Conservation (phyloP, 53 echinoderm and acorn worm species). For the Henricia sp. region DNA sequence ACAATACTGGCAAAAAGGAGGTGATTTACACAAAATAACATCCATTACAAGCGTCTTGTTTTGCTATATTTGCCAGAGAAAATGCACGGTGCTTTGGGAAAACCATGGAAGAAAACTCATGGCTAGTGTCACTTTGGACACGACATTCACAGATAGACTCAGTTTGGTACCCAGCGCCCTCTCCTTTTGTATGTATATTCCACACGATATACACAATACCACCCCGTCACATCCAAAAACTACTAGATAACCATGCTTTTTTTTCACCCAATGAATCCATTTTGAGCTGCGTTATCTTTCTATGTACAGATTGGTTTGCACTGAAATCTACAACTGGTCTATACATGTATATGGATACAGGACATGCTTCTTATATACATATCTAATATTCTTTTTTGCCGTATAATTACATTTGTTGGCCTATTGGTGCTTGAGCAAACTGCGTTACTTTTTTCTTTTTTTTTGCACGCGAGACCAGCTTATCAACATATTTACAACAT, state of each 20-base stretch:
- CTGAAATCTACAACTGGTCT: conserved; percentile 37
- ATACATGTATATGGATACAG: neutral
- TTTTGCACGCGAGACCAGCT: conserved; percentile 39
- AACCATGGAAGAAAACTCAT: too few relatives aligned
- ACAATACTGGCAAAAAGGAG: too few relatives aligned
- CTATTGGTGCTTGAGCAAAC: neutral
- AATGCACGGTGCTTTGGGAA: too few relatives aligned
- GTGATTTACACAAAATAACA: too few relatives aligned
- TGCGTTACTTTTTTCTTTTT: conserved; percentile 1
- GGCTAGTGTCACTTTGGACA: too few relatives aligned
- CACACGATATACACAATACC: too few relatives aligned
- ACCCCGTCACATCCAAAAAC: too few relatives aligned
- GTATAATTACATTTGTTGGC: neutral
- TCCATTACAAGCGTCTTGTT: too few relatives aligned
- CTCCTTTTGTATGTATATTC: too few relatives aligned
- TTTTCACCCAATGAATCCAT: neutral
- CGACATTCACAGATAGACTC: neutral
- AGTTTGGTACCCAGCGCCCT: too few relatives aligned
- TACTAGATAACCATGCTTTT: too few relatives aligned
- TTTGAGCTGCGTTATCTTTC: neutral
- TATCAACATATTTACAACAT: conserved; percentile 23
- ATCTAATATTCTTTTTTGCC: conserved; percentile 1
- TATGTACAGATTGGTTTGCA: neutral
- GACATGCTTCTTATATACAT: conserved; percentile 42
- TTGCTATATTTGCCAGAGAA: too few relatives aligned